Base-by-base conservation (phyloP, 2,113 vertebrate genomes). In the Corythoichthys intestinalis region DNA sequence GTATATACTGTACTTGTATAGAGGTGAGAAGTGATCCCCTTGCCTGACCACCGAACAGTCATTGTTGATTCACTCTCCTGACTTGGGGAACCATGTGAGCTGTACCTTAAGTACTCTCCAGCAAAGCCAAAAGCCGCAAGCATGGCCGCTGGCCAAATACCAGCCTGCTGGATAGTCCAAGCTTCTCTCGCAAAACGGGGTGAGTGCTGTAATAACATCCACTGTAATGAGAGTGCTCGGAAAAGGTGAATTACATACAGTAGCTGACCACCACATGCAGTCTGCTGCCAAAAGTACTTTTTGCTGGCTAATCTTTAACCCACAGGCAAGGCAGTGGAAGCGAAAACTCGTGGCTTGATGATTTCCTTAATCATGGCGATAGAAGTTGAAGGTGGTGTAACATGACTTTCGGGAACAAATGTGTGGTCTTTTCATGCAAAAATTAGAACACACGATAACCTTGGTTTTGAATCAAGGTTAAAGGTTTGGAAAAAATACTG, bases 101-200 rank as follows among this genome's bases (percentile, higher is more conserved):
- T 7, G 81, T 77, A 11, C 91, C 91, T 3, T 84, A 80, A 12
- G 82, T 75, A 71, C 66, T 84, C 75, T 91, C 91, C 76, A 92
- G 69, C 37, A 92, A 83, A 0, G 65, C 54, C 61, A 90, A 56
- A 2, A 90, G 13, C 11, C 91, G 90, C 85, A 91, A 90, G 60
- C 83, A 84, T 17, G 90, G 76, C 74, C 92, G 90, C 68, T 87
- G 60, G 60, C 91, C 91, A 70, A 91, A 89, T 1, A 90, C 72
- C 0, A 81, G 65, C 53, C 87, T 86, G 76, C 73, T 74, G 8
- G 75, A 70, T 54, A 90, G 13, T 41, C 75, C 81, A 44, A 92
- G 1, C 62, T 86, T 75, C 69, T 91, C 87, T 35, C 60, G 5
- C 53, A 17, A 57, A 59, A 54, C 7, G 71, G 48, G n/a, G 68